phyloP scores from a whole-genome alignment of 2,113 vertebrate genomes.

The Loxodonta africana region DNA sequence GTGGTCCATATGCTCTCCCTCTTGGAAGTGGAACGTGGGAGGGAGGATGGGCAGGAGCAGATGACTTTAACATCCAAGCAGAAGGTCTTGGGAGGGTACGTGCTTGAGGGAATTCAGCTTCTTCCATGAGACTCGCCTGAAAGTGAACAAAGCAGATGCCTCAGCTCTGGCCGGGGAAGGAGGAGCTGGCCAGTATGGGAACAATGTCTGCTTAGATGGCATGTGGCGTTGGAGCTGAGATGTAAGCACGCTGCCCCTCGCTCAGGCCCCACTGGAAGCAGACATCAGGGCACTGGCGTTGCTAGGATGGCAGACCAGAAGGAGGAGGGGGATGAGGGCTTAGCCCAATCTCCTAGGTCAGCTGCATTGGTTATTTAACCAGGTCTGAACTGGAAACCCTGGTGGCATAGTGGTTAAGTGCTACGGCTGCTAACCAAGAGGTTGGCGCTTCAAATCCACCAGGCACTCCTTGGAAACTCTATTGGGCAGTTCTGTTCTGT shows the following conservation, averaged over 20 bases:
- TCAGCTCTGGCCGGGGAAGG: background rate
- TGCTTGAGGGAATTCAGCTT: background rate
- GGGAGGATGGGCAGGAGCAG: conserved; percentile 1
- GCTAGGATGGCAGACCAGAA: background rate
- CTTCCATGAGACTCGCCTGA: background rate
- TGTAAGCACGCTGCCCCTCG: background rate
- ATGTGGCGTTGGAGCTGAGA: background rate
- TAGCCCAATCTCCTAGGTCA: background rate
- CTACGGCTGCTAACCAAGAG: no score
- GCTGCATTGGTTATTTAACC: background rate
- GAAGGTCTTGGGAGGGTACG: background rate
- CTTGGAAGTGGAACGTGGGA: conserved; percentile 35
- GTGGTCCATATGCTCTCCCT: conserved; percentile 40
- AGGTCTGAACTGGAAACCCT: background rate
- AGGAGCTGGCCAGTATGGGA: background rate
- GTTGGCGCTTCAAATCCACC: no score
- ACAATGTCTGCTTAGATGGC: background rate
- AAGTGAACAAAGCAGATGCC: background rate
- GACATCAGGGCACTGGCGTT: background rate
- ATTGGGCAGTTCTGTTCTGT: no score
- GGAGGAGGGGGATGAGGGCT: background rate
- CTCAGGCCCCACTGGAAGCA: background rate
- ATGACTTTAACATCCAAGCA: background rate
- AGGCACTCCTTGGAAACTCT: no score
- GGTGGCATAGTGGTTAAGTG: no score